Evolutionary conservation across 2,888 invertebrate genomes (phyloP).

Genomic region (Xestobium rufovillosum): DNA sequence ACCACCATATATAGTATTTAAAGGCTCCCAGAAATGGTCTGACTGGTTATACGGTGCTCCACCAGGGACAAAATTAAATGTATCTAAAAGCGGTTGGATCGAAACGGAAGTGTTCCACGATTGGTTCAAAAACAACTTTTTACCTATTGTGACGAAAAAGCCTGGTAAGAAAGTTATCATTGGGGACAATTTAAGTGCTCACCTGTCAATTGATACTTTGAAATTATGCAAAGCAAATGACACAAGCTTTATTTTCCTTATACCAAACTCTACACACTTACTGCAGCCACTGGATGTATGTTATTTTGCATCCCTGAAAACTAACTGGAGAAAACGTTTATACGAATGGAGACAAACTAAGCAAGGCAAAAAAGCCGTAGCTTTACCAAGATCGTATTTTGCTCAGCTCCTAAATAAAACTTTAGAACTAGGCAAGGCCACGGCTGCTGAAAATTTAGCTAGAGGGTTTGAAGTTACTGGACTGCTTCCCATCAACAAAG

Average conservation of each 20-base stretch:
- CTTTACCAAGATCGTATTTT: too few species aligned
- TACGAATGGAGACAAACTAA: slow-evolving; percentile 3
- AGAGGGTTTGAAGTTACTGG: background rate
- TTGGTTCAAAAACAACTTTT: too few species aligned
- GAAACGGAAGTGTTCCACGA: slow-evolving; percentile 1
- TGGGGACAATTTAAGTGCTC: slow-evolving; percentile 1
- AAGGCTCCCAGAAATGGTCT: slow-evolving; percentile 1
- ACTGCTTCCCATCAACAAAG: too few species aligned
- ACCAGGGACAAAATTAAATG: slow-evolving; percentile 2
- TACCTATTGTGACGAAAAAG: background rate
- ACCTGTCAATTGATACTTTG: background rate
- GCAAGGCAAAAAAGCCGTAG: slow-evolving; percentile 2
- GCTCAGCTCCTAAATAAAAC: slow-evolving; percentile 1
- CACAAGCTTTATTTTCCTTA: slow-evolving; percentile 1
- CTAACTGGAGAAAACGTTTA: slow-evolving; percentile 4
- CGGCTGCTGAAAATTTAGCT: slow-evolving; percentile 1
- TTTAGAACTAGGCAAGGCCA: background rate
- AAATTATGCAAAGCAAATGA: slow-evolving; percentile 1
- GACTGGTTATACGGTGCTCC: slow-evolving; percentile 4
- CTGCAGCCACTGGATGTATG: slow-evolving; percentile 3
- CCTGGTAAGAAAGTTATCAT: slow-evolving; percentile 3
- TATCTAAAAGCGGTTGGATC: slow-evolving; percentile 3
- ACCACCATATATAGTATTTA: slow-evolving; percentile 3
- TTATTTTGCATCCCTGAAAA: slow-evolving; percentile 2
- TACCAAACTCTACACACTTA: slow-evolving; percentile 3